Percentiles rank a stretch among this genome's conserved stretches.
Evolutionary conservation across 2,888 invertebrate genomes (phyloP).

Genomic region (Philonicus albiceps): DNA sequence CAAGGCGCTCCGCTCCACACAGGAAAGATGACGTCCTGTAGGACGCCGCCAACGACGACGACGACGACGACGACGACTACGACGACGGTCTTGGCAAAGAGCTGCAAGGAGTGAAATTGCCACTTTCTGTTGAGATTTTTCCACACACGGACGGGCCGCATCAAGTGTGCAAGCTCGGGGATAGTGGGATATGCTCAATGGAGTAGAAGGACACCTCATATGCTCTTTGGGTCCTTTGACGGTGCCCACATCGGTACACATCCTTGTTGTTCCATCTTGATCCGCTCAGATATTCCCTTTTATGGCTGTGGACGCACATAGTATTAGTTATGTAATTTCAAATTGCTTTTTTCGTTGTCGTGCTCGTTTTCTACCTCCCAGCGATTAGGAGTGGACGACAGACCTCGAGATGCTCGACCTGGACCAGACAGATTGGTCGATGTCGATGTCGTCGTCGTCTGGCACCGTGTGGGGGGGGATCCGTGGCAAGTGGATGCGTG

Average conservation of each 20-base stretch:
- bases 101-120: slow-evolving; percentile 38
- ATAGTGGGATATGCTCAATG: slow-evolving; percentile 30
- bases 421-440: not conserved
- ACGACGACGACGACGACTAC: not conserved
- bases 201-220: slow-evolving; percentile 41
- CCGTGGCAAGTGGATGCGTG: not conserved
- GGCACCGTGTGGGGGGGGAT: not conserved
- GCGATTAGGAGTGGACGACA: not conserved
- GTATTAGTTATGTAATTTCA: slow-evolving; percentile 32
- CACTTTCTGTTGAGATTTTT: slow-evolving; percentile 40
- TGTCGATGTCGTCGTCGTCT: not conserved
- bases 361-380: not conserved
- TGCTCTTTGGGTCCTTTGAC: slow-evolving; percentile 25
- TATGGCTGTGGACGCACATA: slow-evolving; percentile 29
- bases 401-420: not conserved
- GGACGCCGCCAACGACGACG: not conserved
- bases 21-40: slow-evolving; percentile 27
- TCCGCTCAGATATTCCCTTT: slow-evolving; percentile 36
- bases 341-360: slow-evolving; percentile 32
- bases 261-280: slow-evolving; percentile 35
- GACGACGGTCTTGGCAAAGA: slow-evolving; percentile 11
- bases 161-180: slow-evolving; percentile 31
- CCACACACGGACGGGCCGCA: slow-evolving; percentile 21
- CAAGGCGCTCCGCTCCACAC: slow-evolving; percentile 19
- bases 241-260: slow-evolving; percentile 24